These are phyloP conservation scores for Agelas oroides DNA, from an alignment of 37 sponge, comb jelly and placozoan genomes.

Conservation along the genomic window DNA sequence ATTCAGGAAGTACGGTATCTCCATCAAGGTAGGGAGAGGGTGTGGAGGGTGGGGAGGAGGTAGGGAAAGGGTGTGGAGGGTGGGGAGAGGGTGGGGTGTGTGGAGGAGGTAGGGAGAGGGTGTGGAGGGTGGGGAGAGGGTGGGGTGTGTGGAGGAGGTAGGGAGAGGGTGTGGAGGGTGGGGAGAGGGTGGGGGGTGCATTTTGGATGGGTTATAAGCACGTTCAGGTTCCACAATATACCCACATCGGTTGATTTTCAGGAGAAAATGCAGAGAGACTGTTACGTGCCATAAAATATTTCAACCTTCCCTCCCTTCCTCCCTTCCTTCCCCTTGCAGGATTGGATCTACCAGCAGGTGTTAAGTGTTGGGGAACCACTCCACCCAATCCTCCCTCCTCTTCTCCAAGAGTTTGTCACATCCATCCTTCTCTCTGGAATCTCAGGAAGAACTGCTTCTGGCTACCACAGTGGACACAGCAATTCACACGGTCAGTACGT, in stretches of 20 bases:
- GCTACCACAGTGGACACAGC: too few relatives aligned
- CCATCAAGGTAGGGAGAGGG: constrained; percentile 63
- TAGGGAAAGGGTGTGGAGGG: neutral
- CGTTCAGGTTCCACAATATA: too few relatives aligned
- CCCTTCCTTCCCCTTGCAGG: constrained; percentile 12
- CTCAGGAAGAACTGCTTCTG: neutral
- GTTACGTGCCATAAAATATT: too few relatives aligned
- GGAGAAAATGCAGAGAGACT: too few relatives aligned
- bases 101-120: too few relatives aligned
- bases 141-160: too few relatives aligned
- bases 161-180: too few relatives aligned
- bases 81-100: neutral
- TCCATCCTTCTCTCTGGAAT: constrained; percentile 59
- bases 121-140: too few relatives aligned
- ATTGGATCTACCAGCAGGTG: constrained; percentile 82
- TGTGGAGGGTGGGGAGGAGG: neutral
- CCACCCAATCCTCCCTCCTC: constrained; percentile 71
- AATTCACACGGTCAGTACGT: too few relatives aligned
- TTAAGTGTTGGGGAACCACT: constrained; percentile 51
- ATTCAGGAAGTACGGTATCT: constrained; percentile 77
- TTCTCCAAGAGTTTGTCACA: constrained; percentile 75
- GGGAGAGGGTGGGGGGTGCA: too few relatives aligned
- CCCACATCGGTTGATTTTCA: too few relatives aligned
- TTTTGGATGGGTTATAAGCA: neutral
- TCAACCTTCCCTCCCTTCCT: too few relatives aligned